Conservation (phyloP, 2,797 vertebrate genomes). For the Acrossocheilus fasciatus region DNA sequence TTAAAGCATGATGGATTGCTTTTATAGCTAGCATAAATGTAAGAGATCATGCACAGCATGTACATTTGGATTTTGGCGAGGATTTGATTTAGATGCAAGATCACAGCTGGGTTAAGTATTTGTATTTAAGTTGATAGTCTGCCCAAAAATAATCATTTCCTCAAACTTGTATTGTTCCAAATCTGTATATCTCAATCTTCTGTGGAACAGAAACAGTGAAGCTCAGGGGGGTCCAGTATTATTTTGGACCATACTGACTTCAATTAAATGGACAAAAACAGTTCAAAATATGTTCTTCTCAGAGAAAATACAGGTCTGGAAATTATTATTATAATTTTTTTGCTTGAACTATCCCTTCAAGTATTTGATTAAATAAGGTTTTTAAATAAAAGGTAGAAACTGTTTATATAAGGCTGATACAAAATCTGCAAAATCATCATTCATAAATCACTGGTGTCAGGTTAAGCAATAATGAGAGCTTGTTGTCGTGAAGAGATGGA, state of each 20-base stretch:
- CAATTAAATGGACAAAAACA: background rate
- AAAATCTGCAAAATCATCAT: conserved; percentile 8
- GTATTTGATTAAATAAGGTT: background rate
- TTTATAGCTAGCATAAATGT: background rate
- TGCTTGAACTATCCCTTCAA: background rate
- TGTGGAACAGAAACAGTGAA: background rate
- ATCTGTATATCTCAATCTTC: background rate
- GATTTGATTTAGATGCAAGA: background rate
- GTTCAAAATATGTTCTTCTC: background rate
- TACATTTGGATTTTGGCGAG: background rate
- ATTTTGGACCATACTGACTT: background rate
- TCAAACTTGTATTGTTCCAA: background rate
- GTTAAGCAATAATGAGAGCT: conserved; percentile 26
- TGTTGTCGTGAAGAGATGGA: background rate
- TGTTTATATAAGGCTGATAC: conserved; percentile 2
- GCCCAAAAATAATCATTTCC: background rate
- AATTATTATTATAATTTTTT: background rate
- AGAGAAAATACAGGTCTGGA: background rate
- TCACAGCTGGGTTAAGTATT: background rate
- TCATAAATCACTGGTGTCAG: conserved; percentile 36
- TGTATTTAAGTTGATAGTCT: background rate
- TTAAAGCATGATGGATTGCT: background rate
- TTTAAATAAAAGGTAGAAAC: background rate
- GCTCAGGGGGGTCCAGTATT: background rate
- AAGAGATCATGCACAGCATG: background rate